Evolutionary conservation across 2,113 vertebrate species (phyloP).

Genomic region (Lates calcarifer): DNA sequence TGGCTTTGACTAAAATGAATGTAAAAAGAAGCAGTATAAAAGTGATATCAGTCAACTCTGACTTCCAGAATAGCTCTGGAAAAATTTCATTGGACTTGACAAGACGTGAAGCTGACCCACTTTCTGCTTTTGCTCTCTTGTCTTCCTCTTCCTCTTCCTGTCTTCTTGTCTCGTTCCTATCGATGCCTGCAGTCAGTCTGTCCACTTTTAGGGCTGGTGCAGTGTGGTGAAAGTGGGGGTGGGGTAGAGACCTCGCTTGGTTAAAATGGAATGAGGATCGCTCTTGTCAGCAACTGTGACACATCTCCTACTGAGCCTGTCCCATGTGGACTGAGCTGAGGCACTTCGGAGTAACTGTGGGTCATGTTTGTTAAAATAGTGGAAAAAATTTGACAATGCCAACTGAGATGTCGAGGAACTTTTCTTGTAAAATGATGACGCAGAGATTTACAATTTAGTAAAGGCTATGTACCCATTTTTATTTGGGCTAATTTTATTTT

Average conservation of each 20-base stretch:
- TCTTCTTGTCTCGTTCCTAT: conserved; percentile 53
- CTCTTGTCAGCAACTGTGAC: conserved; percentile 65
- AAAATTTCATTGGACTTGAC: conserved; percentile 68
- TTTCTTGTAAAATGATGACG: conserved; percentile 9
- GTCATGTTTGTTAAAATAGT: conserved; percentile 55
- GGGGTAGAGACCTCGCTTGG: conserved; percentile 28
- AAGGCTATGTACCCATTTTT: background rate
- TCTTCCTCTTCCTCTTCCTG: conserved; percentile 37
- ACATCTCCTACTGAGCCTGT: conserved; percentile 49
- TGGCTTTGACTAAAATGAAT: conserved; percentile 60
- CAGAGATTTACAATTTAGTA: conserved; percentile 5
- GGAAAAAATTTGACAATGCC: conserved; percentile 11
- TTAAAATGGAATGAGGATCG: conserved; percentile 42
- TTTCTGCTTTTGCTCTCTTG: conserved; percentile 45
- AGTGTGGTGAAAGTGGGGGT: conserved; percentile 21
- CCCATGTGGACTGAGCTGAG: conserved; percentile 47
- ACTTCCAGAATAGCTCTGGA: conserved; percentile 53
- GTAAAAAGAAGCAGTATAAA: conserved; percentile 26
- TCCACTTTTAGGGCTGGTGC: conserved; percentile 56
- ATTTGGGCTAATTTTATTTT: background rate
- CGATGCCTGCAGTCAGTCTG: conserved; percentile 67
- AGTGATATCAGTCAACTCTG: conserved; percentile 63
- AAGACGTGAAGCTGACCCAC: conserved; percentile 74
- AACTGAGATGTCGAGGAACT: conserved; percentile 42
- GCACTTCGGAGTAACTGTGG: conserved; percentile 28